A percentile compares a stretch with the other conserved stretches of the same genome.
Conservation (phyloP, 2,113 vertebrate species). For the Saguinus midas region DNA sequence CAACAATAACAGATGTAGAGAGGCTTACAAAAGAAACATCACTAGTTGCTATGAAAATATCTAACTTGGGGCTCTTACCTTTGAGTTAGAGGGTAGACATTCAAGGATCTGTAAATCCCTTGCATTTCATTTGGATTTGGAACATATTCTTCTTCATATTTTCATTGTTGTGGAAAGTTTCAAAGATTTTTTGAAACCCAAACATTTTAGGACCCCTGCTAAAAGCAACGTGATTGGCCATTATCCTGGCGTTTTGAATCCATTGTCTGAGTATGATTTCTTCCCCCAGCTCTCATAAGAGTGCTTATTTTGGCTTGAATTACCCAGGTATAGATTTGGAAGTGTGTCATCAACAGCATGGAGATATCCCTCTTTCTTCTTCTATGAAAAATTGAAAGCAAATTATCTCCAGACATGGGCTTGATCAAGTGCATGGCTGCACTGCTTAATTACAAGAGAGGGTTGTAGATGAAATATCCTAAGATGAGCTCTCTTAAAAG, state of each 20-base stretch:
- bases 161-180: background rate
- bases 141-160: background rate
- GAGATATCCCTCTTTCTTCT: background rate
- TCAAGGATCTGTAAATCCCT: background rate
- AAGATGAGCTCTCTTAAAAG: slow-evolving; percentile 7
- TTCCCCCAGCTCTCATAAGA: background rate
- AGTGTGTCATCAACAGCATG: background rate
- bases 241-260: background rate
- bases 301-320: slow-evolving; percentile 33
- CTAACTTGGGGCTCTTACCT: background rate
- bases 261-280: background rate
- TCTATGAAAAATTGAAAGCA: slow-evolving; percentile 17
- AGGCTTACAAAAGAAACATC: background rate
- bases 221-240: background rate
- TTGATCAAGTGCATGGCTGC: background rate
- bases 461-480: background rate
- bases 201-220: background rate
- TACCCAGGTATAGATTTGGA: background rate
- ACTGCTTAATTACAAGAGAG: background rate
- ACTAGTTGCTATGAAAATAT: background rate
- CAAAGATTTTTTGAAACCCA: background rate
- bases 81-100: background rate
- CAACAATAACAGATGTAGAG: background rate
- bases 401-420: background rate
- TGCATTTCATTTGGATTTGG: background rate